Percentiles rank a stretch among this genome's conserved stretches.
Conservation (phyloP, 1,140 invertebrate species). For the Drosophila baimaii region DNA sequence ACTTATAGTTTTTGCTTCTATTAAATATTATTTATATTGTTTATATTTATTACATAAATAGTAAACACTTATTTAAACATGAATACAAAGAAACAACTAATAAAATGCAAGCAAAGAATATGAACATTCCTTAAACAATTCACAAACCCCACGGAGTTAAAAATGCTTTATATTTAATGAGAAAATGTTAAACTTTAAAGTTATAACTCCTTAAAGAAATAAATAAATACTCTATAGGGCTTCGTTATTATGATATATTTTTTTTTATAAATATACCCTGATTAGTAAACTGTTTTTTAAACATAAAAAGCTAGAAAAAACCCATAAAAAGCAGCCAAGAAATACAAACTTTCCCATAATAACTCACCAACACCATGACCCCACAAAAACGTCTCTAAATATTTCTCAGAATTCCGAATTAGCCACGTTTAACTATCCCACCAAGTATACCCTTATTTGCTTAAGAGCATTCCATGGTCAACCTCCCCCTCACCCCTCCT, state of each 20-base stretch:
- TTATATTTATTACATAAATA: not conserved
- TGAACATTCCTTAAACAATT: not conserved
- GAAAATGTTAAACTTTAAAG: no score
- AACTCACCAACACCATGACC: accelerated
- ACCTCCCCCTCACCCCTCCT: not conserved
- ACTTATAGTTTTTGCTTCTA: no score
- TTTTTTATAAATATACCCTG: no score
- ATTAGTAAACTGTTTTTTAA: no score
- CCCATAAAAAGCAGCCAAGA: no score
- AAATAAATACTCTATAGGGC: no score
- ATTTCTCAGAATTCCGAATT: not conserved
- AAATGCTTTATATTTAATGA: no score
- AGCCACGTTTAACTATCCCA: not conserved
- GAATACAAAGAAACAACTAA: no score
- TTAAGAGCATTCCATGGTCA: constrained; percentile 7
- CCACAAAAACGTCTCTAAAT: not conserved
- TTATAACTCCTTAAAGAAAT: no score
- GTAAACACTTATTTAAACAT: not conserved
- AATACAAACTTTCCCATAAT: not conserved
- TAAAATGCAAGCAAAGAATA: not conserved
- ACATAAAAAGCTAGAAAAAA: no score
- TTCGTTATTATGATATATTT: no score
- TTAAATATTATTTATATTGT: no score
- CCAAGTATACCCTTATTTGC: constrained; percentile 8
- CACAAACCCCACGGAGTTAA: accelerated